Evolutionary conservation across 2,113 vertebrate genomes (phyloP), one percentile per base, ranked within the genome.

Genomic region (Ceyx cyanopectus): DNA sequence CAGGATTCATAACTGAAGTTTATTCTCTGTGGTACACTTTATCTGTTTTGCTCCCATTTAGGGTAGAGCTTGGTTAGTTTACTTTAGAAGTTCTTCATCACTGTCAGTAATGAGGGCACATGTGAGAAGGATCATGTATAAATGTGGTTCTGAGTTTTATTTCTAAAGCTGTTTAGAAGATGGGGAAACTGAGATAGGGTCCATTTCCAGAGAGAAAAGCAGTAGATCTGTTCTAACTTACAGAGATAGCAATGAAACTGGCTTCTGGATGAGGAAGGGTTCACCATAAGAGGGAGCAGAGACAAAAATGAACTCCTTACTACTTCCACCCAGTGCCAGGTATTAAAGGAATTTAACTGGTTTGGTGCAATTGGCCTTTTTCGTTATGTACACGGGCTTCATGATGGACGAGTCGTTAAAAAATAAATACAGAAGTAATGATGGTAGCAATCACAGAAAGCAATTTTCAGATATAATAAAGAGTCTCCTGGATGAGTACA

Each of bases 391-490:
- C 81, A 85, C 13, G 3, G 77, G 48, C 85, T 70, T 76, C 78
- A 41, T 96, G 96, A 94, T 84, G 82, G 83, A 91, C 48, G 41
- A 90, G 79, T 87, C 37, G 29, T 65, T 94, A 92, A 92, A 74
- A 92, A 83, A 95, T 87, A 95, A 95, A 95, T 90, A 94, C 69
- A 80, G 76, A 60, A 88, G 63, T 92, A 93, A 94, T 94, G 91
- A 93, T 96, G 87, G 79, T 51, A 95, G 73, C 74, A 96, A 83
- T 96, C 87, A 88, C 73, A 94, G 76, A 94, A 94, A 97, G 73
- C 84, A 92, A 96, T 94, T 96, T 78, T 97, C 82, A 88, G 94
- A 60, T 68, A 92, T 65, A 93, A 92, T 84, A 96, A 92, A 95
- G 89, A 89, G 86, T 89, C 83, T 90, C 27, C n/a, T 93, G 81